phyloP scores from a whole-genome alignment of 53 echinoderm and acorn worm genomes.

The Zoroaster sp. region DNA sequence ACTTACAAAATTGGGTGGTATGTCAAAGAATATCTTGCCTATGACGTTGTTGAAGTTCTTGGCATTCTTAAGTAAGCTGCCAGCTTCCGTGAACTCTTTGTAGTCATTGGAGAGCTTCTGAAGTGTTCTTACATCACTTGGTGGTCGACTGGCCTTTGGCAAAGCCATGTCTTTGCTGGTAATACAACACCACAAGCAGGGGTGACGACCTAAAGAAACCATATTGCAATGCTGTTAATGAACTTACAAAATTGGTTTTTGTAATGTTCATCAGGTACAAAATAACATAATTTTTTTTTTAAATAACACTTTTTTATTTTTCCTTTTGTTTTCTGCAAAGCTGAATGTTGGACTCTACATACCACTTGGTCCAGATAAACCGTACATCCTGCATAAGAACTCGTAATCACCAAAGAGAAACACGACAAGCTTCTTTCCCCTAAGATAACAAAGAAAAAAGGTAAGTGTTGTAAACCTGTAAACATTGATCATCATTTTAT shows the following conservation, averaged over 20 bases:
- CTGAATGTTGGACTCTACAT: neutral
- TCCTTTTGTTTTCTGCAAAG: neutral
- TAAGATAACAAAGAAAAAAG: neutral
- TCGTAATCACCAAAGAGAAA: constrained; percentile 15
- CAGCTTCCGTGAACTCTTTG: neutral
- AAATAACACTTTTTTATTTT: neutral
- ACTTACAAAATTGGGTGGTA: neutral
- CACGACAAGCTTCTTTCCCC: constrained; percentile 13
- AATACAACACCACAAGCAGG: neutral
- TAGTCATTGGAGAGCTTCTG: neutral
- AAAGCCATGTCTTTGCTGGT: neutral
- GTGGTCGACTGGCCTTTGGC: neutral
- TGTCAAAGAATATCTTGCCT: neutral
- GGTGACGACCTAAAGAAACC: neutral
- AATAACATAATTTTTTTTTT: neutral
- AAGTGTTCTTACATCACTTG: neutral
- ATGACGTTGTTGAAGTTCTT: neutral
- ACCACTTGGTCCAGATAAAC: constrained; percentile 6
- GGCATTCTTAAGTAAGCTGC: neutral
- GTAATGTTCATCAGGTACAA: neutral
- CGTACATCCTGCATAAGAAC: constrained; percentile 7
- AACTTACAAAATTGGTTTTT: neutral
- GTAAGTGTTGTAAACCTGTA: neutral
- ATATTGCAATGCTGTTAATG: neutral
- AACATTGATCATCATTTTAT: neutral